Base-by-base conservation (phyloP, 2,888 invertebrate species). In the Zele albiditarsus region DNA sequence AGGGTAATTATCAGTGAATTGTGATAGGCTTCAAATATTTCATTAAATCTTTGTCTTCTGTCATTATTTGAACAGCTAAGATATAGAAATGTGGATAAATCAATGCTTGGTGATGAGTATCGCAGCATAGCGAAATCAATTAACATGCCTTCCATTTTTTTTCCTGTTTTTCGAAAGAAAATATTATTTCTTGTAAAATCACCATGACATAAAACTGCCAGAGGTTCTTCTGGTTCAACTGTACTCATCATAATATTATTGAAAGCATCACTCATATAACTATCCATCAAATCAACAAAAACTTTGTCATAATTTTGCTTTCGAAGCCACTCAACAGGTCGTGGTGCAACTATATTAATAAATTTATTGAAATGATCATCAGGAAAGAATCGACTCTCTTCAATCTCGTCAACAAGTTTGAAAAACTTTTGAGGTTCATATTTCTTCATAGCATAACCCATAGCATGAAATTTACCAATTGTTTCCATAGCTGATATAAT, bases 171-270 rank as follows among this genome's bases (percentile, higher is more conserved):
- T 5, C 81, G 80, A 67, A 84, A 88, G 14, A 89, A 74, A 3
- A 82, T 65, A 67, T 88, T 89, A 70, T 85, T 85, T 42, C 83
- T 76, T 0, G 87, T 84, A 57, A 84, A 85, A 57, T 88, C 88
- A 0, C 88, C 88, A 66, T 88, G 88, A 71, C 86, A 84, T 1
- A 89, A 14, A 0, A 84, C 85, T 1, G 87, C 83, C 0, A 89
- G 68, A 1, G 87, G 87, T 60, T 88, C 88, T 0, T 75, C 72
- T 0, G 84, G 79, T 20, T 79, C 12, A 0, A 78, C 0, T 3
- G 69, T 31, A 14, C 82, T 78, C 23, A 82, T 0, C 33, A 85
- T 20, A 8, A 84, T 65, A 0, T 79, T 78, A 6, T 71, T 27
- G 31, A 76, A 84, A 2, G 71, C 73, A 71, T 83, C 71, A 6